Conservation (phyloP, 2,113 vertebrate species). For the Cyphomyrus plagiostoma region DNA sequence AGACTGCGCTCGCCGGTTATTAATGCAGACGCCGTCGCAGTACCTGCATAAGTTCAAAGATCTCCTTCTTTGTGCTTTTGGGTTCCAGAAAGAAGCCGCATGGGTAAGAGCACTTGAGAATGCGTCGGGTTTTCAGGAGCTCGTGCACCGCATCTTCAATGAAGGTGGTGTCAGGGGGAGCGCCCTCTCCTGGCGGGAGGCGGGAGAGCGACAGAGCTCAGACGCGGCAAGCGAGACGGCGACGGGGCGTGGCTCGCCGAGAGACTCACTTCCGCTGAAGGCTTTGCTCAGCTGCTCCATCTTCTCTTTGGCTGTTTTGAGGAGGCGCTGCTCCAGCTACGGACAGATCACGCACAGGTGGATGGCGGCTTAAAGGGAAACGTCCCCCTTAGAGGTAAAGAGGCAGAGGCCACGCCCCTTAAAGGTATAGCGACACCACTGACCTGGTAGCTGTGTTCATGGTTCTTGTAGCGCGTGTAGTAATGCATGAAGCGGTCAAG, state of each 20-base stretch:
- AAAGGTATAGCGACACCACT: slow-evolving; percentile 22
- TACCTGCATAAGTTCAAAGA: slow-evolving; percentile 99
- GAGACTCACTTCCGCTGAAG: slow-evolving; percentile 82
- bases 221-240: neutral
- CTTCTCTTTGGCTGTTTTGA: slow-evolving; percentile 99
- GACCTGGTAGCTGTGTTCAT: slow-evolving; percentile 97
- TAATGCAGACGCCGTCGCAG: slow-evolving; percentile 21
- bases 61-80: slow-evolving; percentile 99
- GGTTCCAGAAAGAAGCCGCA: slow-evolving; percentile 98
- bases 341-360: slow-evolving; percentile 25
- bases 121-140: slow-evolving; percentile 92
- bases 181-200: slow-evolving; percentile 72
- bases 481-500: slow-evolving; percentile 99
- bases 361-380: neutral
- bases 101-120: slow-evolving; percentile 99
- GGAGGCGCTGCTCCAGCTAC: slow-evolving; percentile 92
- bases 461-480: slow-evolving; percentile 97
- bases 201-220: neutral
- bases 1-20: neutral
- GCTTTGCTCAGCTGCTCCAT: slow-evolving; percentile 97
- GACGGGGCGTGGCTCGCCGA: neutral
- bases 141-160: slow-evolving; percentile 97
- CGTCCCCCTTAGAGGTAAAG: too few relatives aligned
- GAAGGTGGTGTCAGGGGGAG: slow-evolving; percentile 92
- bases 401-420: neutral